phyloP scores from a whole-genome alignment of 2,113 vertebrate species.

The Solea senegalensis region DNA sequence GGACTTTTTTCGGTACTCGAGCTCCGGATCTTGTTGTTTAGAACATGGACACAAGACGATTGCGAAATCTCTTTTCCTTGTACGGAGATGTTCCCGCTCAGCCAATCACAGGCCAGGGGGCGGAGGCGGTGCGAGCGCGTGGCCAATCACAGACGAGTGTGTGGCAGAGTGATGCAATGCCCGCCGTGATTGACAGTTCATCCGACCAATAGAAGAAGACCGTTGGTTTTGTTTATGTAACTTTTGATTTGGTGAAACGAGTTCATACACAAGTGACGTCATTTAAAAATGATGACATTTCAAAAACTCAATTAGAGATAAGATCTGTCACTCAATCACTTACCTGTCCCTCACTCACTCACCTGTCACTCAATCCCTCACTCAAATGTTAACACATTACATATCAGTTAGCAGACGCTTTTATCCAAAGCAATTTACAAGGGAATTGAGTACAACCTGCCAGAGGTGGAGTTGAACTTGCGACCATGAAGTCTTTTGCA shows the following conservation, averaged over 20 bases:
- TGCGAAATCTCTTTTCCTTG: constrained; percentile 84
- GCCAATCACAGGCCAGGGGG: constrained; percentile 67
- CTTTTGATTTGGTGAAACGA: constrained; percentile 44
- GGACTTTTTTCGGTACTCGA: constrained; percentile 21
- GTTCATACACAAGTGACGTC: constrained; percentile 59
- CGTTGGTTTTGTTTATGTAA: constrained; percentile 65
- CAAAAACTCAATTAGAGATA: too few relatives aligned
- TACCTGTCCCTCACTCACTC: too few relatives aligned
- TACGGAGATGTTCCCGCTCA: constrained; percentile 71
- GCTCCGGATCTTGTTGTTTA: constrained; percentile 80
- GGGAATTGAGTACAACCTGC: too few relatives aligned
- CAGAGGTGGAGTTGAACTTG: too few relatives aligned
- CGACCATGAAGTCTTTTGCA: too few relatives aligned
- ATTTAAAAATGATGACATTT: constrained; percentile 12
- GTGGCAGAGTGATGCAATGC: constrained; percentile 71
- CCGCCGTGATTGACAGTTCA: constrained; percentile 25
- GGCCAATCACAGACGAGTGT: constrained; percentile 65
- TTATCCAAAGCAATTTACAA: too few relatives aligned
- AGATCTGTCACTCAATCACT: too few relatives aligned
- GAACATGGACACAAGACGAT: constrained; percentile 74
- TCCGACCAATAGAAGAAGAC: constrained; percentile 44
- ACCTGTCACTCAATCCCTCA: too few relatives aligned
- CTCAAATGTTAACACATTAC: too few relatives aligned
- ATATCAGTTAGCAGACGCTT: too few relatives aligned
- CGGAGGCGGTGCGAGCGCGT: rapidly evolving